Conservation (phyloP, 1,140 invertebrate genomes). For the Cheumatopsyche charites region DNA sequence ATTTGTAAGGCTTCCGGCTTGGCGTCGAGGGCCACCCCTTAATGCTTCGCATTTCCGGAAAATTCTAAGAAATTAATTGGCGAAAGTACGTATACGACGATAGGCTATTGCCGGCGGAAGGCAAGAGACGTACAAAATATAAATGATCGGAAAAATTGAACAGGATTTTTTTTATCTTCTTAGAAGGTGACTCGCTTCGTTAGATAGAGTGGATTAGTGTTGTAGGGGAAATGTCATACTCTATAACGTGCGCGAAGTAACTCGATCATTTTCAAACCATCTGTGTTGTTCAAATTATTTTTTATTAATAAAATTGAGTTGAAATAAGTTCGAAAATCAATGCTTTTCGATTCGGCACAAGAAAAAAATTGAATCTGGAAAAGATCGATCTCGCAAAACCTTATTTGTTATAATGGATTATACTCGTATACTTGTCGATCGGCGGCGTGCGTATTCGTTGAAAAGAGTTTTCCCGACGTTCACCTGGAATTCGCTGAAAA, state of each 20-base stretch:
- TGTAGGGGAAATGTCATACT: too few relatives aligned
- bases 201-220: too few relatives aligned
- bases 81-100: conserved; percentile 6
- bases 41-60: not conserved
- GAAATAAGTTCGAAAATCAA: too few relatives aligned
- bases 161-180: not conserved
- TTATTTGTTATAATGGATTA: conserved; percentile 19
- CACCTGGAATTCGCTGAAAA: conserved; percentile 27
- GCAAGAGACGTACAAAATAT: not conserved
- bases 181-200: too few relatives aligned
- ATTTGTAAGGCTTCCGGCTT: conserved; percentile 26
- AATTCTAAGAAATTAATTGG: conserved; percentile 30
- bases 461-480: not conserved
- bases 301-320: too few relatives aligned
- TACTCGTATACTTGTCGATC: not conserved
- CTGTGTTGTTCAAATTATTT: too few relatives aligned
- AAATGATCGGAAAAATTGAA: conserved; percentile 12
- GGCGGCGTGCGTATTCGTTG: not conserved
- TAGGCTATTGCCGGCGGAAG: not conserved
- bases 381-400: too few relatives aligned
- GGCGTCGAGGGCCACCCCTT: not conserved
- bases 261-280: too few relatives aligned
- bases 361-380: too few relatives aligned
- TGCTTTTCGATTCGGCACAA: too few relatives aligned
- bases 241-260: too few relatives aligned